A percentile compares a stretch with the other conserved stretches of the same genome.
These are phyloP conservation scores for Rhizomys pruinosus DNA, from an alignment of 2,113 vertebrate genomes.

Conservation along the genomic window DNA sequence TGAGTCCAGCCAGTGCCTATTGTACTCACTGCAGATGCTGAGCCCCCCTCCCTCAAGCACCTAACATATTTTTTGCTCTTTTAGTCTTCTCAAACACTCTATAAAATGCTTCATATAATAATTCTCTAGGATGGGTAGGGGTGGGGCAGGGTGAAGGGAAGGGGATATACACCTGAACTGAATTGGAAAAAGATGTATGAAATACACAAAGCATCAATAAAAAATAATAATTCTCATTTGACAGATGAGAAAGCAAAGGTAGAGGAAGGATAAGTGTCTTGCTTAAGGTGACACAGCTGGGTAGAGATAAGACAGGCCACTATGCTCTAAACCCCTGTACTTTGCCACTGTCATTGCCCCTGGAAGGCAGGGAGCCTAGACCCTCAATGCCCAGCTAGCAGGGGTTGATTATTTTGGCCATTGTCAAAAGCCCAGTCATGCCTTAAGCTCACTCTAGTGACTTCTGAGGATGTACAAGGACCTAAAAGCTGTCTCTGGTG, in stretches of 20 bases:
- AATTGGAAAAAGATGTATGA: no score
- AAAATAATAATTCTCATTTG: no score
- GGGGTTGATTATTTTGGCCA: neutral
- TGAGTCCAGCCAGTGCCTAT: neutral
- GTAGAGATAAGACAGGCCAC: neutral
- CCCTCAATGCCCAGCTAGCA: neutral
- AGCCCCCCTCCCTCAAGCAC: neutral
- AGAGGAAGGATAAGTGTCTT: neutral
- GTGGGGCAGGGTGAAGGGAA: no score
- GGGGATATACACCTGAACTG: no score
- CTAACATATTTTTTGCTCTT: conserved; percentile 23
- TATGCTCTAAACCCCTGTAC: neutral
- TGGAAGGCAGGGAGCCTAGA: neutral
- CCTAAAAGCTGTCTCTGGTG: neutral
- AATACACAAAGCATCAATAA: no score
- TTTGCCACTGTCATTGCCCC: neutral
- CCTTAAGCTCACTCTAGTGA: neutral
- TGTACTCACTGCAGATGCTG: neutral
- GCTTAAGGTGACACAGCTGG: neutral
- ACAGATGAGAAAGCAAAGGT: conserved; percentile 36
- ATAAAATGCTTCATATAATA: neutral
- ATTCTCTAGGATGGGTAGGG: no score
- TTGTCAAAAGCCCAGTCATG: neutral
- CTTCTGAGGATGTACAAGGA: neutral
- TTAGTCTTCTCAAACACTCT: conserved; percentile 1